Evolutionary conservation across 2,888 invertebrate species (phyloP).

Genomic region (Meiosimyza decipiens): DNA sequence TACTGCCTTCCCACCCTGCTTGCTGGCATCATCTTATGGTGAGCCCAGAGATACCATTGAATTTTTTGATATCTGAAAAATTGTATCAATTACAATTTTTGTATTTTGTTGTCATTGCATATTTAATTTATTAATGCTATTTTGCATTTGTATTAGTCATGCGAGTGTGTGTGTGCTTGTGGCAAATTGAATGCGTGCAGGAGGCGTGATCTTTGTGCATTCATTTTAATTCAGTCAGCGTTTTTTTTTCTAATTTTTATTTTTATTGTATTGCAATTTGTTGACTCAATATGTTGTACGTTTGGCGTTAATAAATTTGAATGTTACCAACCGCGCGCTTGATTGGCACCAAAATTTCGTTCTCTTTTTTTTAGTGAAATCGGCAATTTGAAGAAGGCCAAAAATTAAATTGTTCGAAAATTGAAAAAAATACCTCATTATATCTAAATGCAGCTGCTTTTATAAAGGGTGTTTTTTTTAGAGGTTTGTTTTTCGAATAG

Average conservation of each 20-base stretch:
- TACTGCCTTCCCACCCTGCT: not conserved
- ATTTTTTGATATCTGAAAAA: constrained; percentile 13
- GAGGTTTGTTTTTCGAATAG: too few relatives aligned
- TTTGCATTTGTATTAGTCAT: not conserved
- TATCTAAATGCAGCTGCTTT: too few relatives aligned
- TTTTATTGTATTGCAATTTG: not conserved
- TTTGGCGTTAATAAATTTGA: constrained; percentile 9
- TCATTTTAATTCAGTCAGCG: not conserved
- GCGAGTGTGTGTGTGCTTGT: not conserved
- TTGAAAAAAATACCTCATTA: too few relatives aligned
- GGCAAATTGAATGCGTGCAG: constrained; percentile 32
- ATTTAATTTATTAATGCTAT: constrained; percentile 4
- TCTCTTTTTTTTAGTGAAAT: too few relatives aligned
- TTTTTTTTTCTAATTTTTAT: too few relatives aligned
- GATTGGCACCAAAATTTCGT: not conserved
- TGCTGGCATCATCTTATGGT: too few relatives aligned
- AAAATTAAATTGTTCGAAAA: too few relatives aligned
- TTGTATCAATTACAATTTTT: constrained; percentile 15
- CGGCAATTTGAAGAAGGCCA: too few relatives aligned
- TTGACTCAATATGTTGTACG: not conserved
- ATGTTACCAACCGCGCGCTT: not conserved
- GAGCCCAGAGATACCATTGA: not conserved
- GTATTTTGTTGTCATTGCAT: constrained; percentile 8
- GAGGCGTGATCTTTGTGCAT: constrained; percentile 36
- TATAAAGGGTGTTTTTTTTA: too few relatives aligned